Evolutionary conservation across 92 coral and sea anemone genomes (phyloP).

Genomic region (Zoanthus sociatus): DNA sequence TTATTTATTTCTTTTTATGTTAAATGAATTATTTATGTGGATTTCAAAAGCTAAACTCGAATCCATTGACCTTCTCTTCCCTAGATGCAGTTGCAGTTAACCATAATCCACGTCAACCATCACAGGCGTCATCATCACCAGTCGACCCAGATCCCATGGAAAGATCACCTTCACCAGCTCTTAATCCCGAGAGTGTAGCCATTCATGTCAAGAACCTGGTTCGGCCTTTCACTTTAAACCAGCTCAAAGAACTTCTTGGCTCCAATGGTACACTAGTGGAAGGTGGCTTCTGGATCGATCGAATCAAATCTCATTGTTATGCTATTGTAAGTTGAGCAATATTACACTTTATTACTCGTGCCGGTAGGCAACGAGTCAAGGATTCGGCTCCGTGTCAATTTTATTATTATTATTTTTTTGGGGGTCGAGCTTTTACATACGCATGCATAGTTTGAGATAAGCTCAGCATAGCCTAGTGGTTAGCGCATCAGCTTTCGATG

Average conservation of each 20-base stretch:
- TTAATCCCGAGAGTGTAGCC: slow-evolving; percentile 72
- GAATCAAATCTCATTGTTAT: slow-evolving; percentile 96
- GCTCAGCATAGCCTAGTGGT: too few species aligned
- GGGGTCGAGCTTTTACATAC: too few species aligned
- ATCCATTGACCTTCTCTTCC: not conserved
- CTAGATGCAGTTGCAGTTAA: slow-evolving; percentile 19
- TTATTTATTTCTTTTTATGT: not conserved
- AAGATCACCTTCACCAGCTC: slow-evolving; percentile 83
- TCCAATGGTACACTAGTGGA: slow-evolving; percentile 78
- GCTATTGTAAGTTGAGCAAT: slow-evolving; percentile 70
- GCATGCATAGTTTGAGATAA: too few species aligned
- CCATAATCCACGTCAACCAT: slow-evolving; percentile 43
- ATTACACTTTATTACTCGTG: not conserved
- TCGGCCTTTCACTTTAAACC: slow-evolving; percentile 92
- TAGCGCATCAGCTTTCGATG: too few species aligned
- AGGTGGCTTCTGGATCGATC: slow-evolving; percentile 96
- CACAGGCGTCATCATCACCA: slow-evolving; percentile 29
- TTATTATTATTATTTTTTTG: not conserved
- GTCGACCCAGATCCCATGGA: slow-evolving; percentile 68
- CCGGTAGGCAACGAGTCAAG: too few species aligned
- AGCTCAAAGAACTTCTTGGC: slow-evolving; percentile 85
- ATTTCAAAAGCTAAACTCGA: not conserved
- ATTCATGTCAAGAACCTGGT: slow-evolving; percentile 90
- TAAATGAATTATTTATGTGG: not conserved
- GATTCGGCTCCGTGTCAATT: too few species aligned